Conservation (phyloP, 1,140 invertebrate genomes). For the Hycleus cichorii region DNA sequence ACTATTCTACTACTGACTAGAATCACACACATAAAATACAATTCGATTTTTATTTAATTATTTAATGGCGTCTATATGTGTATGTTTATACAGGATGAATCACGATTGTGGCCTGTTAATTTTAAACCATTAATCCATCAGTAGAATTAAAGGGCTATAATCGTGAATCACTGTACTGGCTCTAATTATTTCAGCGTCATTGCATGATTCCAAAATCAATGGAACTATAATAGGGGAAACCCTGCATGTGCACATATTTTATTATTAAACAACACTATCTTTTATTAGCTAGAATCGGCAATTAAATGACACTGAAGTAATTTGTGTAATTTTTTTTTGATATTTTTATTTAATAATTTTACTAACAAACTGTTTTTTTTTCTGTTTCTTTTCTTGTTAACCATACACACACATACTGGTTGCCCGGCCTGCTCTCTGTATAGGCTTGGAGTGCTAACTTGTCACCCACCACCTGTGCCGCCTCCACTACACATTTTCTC, state of each 20-base stretch:
- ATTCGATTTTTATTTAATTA: conserved; percentile 1
- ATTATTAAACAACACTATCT: neutral
- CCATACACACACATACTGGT: conserved; percentile 8
- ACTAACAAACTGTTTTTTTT: conserved; percentile 55
- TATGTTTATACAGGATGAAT: neutral
- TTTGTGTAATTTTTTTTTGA: neutral
- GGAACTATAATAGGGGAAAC: neutral
- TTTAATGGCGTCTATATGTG: neutral
- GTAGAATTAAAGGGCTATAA: neutral
- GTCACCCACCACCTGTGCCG: conserved; percentile 19
- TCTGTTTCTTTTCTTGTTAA: conserved; percentile 49
- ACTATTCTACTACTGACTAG: neutral
- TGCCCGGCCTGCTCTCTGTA: conserved; percentile 19
- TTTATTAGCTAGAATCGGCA: neutral
- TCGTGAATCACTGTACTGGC: neutral
- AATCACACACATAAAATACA: conserved; percentile 25
- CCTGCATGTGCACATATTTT: neutral
- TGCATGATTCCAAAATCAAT: neutral
- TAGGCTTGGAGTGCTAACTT: conserved; percentile 31
- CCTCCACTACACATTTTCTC: neutral
- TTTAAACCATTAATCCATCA: too few relatives aligned
- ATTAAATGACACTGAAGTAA: neutral
- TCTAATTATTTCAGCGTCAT: neutral
- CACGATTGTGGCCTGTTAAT: too few relatives aligned
- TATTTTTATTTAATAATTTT: conserved; percentile 24